These are phyloP conservation scores for Acanthisitta chloris DNA, from an alignment of 2,113 vertebrate genomes.

Conservation along the genomic window DNA sequence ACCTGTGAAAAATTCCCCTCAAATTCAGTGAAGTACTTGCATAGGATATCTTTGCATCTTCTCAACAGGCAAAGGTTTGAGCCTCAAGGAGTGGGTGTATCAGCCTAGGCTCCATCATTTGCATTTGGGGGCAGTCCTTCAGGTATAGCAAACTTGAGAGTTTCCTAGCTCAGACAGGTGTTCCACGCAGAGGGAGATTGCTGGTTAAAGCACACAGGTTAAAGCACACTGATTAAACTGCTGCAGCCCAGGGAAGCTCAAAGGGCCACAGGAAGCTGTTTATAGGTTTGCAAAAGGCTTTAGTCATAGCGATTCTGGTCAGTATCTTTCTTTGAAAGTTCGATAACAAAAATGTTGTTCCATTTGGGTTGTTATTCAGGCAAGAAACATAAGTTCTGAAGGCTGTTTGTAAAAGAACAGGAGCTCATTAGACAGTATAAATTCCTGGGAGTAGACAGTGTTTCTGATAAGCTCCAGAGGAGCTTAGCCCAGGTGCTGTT, in stretches of 20 bases:
- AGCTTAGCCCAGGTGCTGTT: neutral
- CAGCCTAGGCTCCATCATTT: fast-evolving
- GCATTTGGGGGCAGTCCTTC: neutral
- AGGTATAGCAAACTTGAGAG: neutral
- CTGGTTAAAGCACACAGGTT: too few relatives aligned
- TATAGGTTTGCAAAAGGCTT: neutral
- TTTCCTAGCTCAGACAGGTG: neutral
- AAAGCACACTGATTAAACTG: too few relatives aligned
- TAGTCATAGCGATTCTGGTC: fast-evolving
- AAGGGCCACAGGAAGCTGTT: neutral
- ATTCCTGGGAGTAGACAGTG: neutral
- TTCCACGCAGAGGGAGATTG: neutral
- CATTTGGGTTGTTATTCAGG: neutral
- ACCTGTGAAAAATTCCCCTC: neutral
- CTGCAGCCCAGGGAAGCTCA: neutral
- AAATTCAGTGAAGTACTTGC: neutral
- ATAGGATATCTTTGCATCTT: neutral
- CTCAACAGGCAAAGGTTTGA: neutral
- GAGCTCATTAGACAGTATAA: neutral
- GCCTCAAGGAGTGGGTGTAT: fast-evolving
- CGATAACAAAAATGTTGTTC: neutral
- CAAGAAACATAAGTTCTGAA: neutral
- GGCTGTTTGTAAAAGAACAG: neutral
- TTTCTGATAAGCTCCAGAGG: neutral
- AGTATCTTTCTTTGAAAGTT: neutral